These are phyloP conservation scores for Limnephilus marmoratus DNA, from an alignment of 2,888 invertebrate species.

Conservation along the genomic window DNA sequence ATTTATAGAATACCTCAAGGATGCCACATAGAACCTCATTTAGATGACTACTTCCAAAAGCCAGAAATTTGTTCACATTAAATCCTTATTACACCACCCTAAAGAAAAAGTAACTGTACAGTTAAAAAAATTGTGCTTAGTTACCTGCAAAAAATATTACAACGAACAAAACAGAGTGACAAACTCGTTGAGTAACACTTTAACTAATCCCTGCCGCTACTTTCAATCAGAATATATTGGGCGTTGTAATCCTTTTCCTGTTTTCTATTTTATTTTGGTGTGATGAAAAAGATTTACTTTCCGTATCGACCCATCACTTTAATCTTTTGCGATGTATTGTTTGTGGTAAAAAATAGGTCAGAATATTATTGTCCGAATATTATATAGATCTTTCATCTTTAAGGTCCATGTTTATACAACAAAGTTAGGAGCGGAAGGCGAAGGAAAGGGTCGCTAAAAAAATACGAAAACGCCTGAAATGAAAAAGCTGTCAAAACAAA, in stretches of 20 bases:
- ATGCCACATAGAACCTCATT: not conserved
- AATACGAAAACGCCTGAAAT: constrained; percentile 4
- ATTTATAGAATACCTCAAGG: not conserved
- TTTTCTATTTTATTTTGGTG: no score
- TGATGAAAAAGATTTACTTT: not conserved
- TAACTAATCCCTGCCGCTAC: no score
- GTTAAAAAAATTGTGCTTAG: no score
- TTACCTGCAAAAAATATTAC: no score
- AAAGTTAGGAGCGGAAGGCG: not conserved
- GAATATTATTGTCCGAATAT: not conserved
- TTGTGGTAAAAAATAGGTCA: not conserved
- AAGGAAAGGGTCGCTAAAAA: not conserved
- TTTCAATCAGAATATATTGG: no score
- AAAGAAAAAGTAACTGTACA: no score
- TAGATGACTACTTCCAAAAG: no score
- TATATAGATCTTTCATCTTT: not conserved
- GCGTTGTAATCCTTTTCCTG: no score
- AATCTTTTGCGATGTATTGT: not conserved
- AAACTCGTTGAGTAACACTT: no score
- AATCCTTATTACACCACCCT: no score
- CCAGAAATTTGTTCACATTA: no score
- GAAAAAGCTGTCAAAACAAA: constrained; percentile 43
- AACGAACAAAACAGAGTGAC: no score
- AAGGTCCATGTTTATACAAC: constrained; percentile 17
- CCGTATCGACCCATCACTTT: not conserved